Base-by-base conservation (phyloP, 2,888 invertebrate genomes). In the Dicyrtoma fusca region DNA sequence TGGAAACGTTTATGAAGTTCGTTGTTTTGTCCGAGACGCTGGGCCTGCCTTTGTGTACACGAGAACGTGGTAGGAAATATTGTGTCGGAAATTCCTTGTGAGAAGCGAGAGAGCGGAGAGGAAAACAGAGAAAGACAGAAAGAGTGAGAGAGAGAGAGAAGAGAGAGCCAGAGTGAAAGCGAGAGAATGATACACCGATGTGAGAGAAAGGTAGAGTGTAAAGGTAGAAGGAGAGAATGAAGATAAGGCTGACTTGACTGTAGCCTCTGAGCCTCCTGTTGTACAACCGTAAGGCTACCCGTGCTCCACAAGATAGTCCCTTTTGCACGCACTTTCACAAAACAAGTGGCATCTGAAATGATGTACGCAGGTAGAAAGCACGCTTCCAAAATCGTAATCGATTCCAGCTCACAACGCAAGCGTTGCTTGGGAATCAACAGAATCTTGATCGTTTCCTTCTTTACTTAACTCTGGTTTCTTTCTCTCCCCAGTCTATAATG, bases 361-460 rank as follows among this genome's bases (percentile, higher is more conserved):
- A 77, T 78, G 74, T 77, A 76, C 76, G 76, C 75, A 77, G 77
- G 77, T 77, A 76, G 72, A 64, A 71, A 63, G 65, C 74, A 76
- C 73, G 74, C 75, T 76, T 74, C 57, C 61, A 69, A 75, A 77
- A 74, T 71, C 74, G 53, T 71, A 77, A 79, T 79, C 79, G 79
- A 79, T 79, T 76, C 73, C 26, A 66, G 47, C 69, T 63, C 66
- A 78, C 65, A 69, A 77, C 79, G 79, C 77, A 76, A 74, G 77
- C 77, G 77, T 76, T 77, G 64, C 45, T 62, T 69, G 34, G 65
- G 75, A 76, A 76, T 76, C 76, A 74, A 76, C 76, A 76, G 76
- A 78, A 78, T 77, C 76, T 77, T 76, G 76, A 78, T 78, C 77
- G 74, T 74, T 78, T 76, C 74, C 74, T 69, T 69, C 72, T 64